These are phyloP conservation scores for Vimba vimba DNA, from an alignment of 2,113 vertebrate genomes.

Conservation along the genomic window DNA sequence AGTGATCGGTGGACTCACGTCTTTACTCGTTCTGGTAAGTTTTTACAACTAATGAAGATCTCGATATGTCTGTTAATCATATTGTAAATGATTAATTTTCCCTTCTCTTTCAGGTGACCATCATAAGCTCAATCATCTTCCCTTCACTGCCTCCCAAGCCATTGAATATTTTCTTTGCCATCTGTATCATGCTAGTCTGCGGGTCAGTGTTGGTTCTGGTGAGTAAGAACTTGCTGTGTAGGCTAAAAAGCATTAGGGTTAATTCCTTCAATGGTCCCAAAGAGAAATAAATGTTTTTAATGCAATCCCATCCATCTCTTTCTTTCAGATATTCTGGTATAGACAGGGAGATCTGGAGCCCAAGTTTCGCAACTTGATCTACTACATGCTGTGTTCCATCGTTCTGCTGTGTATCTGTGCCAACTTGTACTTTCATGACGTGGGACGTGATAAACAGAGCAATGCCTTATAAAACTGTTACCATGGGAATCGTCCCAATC, in stretches of 20 bases:
- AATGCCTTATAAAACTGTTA: conserved; percentile 54
- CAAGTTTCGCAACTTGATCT: conserved; percentile 96
- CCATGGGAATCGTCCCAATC: neutral
- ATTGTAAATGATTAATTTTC: neutral
- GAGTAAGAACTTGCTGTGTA: conserved; percentile 35
- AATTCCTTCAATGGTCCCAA: neutral
- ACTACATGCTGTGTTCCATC: conserved; percentile 92
- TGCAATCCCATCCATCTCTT: conserved; percentile 30
- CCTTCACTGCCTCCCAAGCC: conserved; percentile 76
- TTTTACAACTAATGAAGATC: conserved; percentile 24
- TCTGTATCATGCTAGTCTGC: conserved; percentile 77
- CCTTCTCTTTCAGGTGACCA: conserved; percentile 69
- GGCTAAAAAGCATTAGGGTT: neutral
- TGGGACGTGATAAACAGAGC: conserved; percentile 77
- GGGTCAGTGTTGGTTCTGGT: conserved; percentile 77
- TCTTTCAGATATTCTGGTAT: conserved; percentile 92
- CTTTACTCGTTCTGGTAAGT: conserved; percentile 91
- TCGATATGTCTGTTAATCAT: neutral
- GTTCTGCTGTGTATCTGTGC: conserved; percentile 98
- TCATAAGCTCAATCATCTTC: conserved; percentile 78
- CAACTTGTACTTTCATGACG: conserved; percentile 97
- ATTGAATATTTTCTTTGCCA: conserved; percentile 78
- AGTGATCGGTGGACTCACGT: conserved; percentile 86
- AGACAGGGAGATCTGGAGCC: conserved; percentile 97
- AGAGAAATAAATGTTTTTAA: neutral